phyloP scores from a whole-genome alignment of 2,113 vertebrate genomes.

The Entelurus aequoreus region DNA sequence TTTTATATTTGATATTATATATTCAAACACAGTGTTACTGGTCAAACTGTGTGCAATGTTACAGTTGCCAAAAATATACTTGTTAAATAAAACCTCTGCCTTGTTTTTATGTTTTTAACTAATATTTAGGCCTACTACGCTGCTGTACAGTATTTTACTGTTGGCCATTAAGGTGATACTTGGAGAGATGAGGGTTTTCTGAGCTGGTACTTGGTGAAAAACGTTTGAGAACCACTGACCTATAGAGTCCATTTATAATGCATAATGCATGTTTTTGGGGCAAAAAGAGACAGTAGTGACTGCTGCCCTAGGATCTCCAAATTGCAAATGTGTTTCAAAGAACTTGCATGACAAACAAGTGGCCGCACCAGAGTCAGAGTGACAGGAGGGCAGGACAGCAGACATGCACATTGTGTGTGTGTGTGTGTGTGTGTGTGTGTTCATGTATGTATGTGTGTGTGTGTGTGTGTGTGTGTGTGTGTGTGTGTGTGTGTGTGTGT shows the following conservation, averaged over 20 bases:
- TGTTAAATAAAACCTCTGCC: no score
- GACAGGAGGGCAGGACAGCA: slow-evolving; percentile 6
- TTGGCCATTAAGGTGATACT: background rate
- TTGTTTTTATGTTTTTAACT: no score
- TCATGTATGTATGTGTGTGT: background rate
- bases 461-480: slow-evolving; percentile 5
- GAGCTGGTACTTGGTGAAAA: no score
- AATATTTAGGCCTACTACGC: no score
- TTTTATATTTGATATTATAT: no score
- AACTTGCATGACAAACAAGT: slow-evolving; percentile 40
- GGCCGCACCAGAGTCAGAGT: slow-evolving; percentile 15
- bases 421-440: background rate
- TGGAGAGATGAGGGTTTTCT: no score
- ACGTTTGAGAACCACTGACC: no score
- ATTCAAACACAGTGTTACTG: no score
- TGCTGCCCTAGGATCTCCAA: slow-evolving; percentile 13
- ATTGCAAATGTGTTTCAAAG: slow-evolving; percentile 27
- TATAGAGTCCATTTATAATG: background rate
- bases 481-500: slow-evolving; percentile 2
- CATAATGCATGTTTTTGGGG: background rate
- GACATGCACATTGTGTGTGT: background rate
- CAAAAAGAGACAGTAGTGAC: slow-evolving; percentile 10
- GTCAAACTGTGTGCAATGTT: no score
- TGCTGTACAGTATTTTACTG: background rate
- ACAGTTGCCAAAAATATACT: no score